phyloP scores from a whole-genome alignment of 2,113 vertebrate genomes.

The Otis tarda region DNA sequence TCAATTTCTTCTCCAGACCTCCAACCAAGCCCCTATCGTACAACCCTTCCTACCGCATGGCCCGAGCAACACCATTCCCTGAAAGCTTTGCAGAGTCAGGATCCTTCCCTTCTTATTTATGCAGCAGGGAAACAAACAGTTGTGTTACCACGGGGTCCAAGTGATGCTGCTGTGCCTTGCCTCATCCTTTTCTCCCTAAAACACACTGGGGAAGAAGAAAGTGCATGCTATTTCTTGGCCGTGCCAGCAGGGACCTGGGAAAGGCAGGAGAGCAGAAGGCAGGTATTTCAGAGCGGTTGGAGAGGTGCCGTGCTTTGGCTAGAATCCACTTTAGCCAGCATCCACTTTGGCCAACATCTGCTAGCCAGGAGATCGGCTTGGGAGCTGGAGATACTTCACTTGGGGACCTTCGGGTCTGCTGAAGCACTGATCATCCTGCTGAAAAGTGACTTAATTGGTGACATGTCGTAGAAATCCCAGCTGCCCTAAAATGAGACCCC shows the following conservation, averaged over 20 bases:
- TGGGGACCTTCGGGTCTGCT: not conserved
- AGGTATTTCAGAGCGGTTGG: not conserved
- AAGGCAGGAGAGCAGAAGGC: not conserved
- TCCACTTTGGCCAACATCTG: not conserved
- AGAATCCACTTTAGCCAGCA: not conserved
- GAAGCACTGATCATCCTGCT: not conserved
- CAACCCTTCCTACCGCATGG: not conserved
- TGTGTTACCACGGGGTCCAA: not conserved
- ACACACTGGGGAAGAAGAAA: not conserved
- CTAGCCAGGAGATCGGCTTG: not conserved
- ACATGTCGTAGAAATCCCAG: not conserved
- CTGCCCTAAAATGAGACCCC: not conserved
- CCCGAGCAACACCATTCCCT: not conserved
- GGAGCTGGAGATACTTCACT: not conserved
- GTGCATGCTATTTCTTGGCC: not conserved
- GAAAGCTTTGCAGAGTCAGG: not conserved
- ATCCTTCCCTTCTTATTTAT: not conserved
- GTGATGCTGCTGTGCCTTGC: not conserved
- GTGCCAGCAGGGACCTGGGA: not conserved
- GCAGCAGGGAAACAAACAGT: not conserved
- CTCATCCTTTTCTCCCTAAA: not conserved
- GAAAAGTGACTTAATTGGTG: slow-evolving; percentile 9
- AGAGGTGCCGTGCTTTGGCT: rapidly evolving
- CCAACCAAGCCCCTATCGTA: not conserved
- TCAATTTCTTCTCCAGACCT: not conserved